These are phyloP conservation scores for Microtus pennsylvanicus DNA, from an alignment of 2,113 vertebrate genomes.

Conservation along the genomic window DNA sequence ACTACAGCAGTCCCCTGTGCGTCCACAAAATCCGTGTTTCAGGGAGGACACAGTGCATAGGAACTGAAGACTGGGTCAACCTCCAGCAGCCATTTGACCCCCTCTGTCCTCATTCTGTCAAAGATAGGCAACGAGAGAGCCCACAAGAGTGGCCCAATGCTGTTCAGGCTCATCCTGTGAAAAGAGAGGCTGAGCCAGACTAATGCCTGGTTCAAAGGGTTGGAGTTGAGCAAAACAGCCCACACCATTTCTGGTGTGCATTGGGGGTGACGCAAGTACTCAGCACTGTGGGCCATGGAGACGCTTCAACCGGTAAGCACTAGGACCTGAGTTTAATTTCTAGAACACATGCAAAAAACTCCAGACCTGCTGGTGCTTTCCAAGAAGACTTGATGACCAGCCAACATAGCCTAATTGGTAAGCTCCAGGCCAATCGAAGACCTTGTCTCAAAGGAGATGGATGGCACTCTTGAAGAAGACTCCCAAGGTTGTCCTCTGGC, in stretches of 20 bases:
- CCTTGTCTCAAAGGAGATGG: not conserved
- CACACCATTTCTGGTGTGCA: not conserved
- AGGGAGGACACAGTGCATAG: fast-evolving
- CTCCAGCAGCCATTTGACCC: not conserved
- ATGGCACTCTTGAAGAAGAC: not conserved
- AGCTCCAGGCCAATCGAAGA: not conserved
- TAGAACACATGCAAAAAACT: not conserved
- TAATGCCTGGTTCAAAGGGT: not conserved
- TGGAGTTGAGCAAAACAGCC: too few relatives aligned
- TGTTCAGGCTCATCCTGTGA: not conserved
- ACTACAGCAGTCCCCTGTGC: fast-evolving
- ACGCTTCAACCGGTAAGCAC: not conserved
- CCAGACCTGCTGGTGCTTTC: not conserved
- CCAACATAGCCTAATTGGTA: not conserved
- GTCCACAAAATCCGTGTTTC: not conserved
- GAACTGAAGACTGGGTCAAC: too few relatives aligned
- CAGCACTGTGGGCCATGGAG: not conserved
- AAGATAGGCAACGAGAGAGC: too few relatives aligned
- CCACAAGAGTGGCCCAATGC: not conserved
- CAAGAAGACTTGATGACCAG: not conserved
- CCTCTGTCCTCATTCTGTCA: not conserved
- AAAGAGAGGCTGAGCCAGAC: not conserved
- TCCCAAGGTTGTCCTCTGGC: not conserved
- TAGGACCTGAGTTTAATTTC: not conserved
- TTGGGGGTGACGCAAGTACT: fast-evolving